A percentile compares a stretch with the other conserved stretches of the same genome.
Evolutionary conservation across 2,888 invertebrate genomes (phyloP).

Genomic region (Lycocerus yunnanus): DNA sequence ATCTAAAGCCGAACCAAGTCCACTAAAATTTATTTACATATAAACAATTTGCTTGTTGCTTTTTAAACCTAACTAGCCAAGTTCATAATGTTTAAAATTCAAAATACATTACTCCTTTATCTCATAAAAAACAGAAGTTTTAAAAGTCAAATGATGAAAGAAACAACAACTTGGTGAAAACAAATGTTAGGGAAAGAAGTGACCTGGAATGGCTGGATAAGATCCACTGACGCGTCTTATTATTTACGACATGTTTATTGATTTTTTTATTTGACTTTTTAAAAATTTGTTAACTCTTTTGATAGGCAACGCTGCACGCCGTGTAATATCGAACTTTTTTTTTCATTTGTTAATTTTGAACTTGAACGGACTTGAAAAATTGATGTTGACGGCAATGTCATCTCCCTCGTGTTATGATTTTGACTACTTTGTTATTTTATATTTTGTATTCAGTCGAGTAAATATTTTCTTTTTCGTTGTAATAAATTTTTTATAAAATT

Average conservation of each 20-base stretch:
- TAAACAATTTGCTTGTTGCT: background rate
- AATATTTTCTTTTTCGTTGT: background rate
- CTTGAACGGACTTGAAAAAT: background rate
- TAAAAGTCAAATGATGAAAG: slow-evolving; percentile 26
- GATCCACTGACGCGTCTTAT: slow-evolving; percentile 30
- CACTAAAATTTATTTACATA: background rate
- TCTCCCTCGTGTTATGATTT: background rate
- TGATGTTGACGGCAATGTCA: background rate
- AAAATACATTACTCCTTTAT: slow-evolving; percentile 20
- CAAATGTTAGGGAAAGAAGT: slow-evolving; percentile 24
- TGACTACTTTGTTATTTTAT: background rate
- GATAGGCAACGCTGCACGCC: background rate
- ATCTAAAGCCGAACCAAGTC: background rate
- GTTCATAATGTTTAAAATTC: slow-evolving; percentile 13
- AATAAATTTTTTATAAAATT: background rate
- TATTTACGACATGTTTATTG: slow-evolving; percentile 30
- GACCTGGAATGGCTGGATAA: slow-evolving; percentile 29
- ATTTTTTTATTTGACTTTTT: slow-evolving; percentile 21
- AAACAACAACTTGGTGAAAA: slow-evolving; percentile 27
- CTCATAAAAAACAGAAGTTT: slow-evolving; percentile 25
- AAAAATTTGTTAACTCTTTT: background rate
- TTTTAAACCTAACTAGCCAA: background rate
- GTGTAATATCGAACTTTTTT: background rate
- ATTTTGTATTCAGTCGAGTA: background rate
- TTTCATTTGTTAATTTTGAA: background rate